Conservation (phyloP, 2,797 vertebrate species). For the Thamnophis elegans region DNA sequence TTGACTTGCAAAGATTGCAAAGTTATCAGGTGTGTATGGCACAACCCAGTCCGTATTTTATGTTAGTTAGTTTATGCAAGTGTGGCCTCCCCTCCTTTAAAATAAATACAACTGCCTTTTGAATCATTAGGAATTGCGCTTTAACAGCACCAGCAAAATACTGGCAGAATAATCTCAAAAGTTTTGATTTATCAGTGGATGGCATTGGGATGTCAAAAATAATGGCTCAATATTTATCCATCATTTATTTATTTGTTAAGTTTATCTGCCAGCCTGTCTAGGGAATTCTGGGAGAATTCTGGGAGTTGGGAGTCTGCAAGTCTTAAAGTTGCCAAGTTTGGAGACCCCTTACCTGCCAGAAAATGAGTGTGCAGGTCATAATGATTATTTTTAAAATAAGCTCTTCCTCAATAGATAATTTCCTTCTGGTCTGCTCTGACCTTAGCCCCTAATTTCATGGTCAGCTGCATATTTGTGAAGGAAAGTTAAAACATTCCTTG, state of each 20-base stretch:
- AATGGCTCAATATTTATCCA: not conserved
- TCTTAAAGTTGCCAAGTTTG: too few species aligned
- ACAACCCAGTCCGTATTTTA: not conserved
- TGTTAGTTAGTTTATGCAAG: conserved; percentile 28
- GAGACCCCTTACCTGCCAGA: too few species aligned
- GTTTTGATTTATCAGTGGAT: not conserved
- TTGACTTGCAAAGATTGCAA: conserved; percentile 98
- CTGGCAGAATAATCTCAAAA: not conserved
- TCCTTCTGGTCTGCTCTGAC: not conserved
- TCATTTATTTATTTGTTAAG: not conserved
- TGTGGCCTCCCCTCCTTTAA: not conserved
- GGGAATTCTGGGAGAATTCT: too few species aligned
- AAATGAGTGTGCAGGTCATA: too few species aligned
- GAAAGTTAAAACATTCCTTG: not conserved
- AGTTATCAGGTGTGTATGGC: conserved; percentile 84
- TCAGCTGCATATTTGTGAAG: not conserved
- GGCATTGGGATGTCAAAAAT: not conserved
- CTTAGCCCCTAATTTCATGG: not conserved
- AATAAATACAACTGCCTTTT: not conserved
- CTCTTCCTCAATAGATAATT: not conserved
- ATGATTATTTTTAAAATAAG: too few species aligned
- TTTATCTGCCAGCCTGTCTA: too few species aligned
- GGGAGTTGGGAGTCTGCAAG: too few species aligned
- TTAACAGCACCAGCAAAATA: not conserved
- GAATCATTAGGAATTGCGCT: not conserved